These are phyloP conservation scores for Drosophila funebris DNA, from an alignment of 1,140 invertebrate species.

Conservation along the genomic window DNA sequence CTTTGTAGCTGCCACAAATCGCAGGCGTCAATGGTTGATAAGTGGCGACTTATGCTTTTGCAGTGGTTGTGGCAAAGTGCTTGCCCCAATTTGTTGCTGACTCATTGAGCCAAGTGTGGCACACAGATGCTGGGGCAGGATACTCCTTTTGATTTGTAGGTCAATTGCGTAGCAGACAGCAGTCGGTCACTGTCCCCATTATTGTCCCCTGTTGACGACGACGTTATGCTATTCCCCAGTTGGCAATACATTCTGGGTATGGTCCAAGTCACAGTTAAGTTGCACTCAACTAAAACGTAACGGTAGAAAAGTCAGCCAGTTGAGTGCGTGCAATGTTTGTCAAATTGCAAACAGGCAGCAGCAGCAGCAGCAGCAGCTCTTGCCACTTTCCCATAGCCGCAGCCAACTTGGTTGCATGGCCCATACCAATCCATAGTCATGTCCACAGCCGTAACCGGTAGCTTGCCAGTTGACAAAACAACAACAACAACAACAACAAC, in stretches of 20 bases:
- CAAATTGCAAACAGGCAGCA: conserved; percentile 64
- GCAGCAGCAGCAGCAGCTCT: conserved; percentile 1
- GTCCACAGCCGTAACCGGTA: conserved; percentile 39
- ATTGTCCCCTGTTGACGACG: background rate
- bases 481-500: conserved; percentile 29
- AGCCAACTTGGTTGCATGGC: background rate
- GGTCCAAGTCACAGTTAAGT: conserved; percentile 37
- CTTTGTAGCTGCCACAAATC: conserved; percentile 14
- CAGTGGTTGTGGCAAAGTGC: conserved; percentile 5
- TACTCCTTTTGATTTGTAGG: conserved; percentile 57
- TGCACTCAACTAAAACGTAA: conserved; percentile 58
- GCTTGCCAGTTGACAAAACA: conserved; percentile 60
- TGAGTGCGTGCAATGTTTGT: conserved; percentile 75
- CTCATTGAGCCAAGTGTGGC: conserved; percentile 52
- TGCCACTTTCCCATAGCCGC: conserved; percentile 34
- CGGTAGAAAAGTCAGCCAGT: conserved; percentile 54
- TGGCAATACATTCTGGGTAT: conserved; percentile 33
- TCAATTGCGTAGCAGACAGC: conserved; percentile 65
- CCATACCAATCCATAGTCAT: conserved; percentile 15
- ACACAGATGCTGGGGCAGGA: conserved; percentile 47
- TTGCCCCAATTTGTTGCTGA: conserved; percentile 25
- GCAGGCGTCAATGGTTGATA: conserved; percentile 21
- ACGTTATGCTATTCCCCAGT: conserved; percentile 13
- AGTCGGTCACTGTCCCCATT: conserved; percentile 45
- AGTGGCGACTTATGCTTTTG: conserved; percentile 8